Conservation (phyloP, 23 tunicate species). For the Ascidia mentula region DNA sequence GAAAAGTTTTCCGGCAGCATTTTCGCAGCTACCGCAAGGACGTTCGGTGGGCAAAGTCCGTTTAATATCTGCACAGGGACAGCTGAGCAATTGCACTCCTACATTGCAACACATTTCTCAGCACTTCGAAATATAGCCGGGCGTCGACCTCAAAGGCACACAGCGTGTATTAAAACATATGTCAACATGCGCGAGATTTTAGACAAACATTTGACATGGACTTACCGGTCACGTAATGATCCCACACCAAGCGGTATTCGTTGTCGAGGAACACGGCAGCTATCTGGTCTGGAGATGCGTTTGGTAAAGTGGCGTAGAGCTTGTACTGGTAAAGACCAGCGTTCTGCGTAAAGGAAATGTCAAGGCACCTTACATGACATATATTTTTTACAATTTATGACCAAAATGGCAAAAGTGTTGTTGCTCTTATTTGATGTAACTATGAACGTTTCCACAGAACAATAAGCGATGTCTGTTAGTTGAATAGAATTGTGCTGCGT, state of each 20-base stretch:
- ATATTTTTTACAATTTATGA: too few relatives aligned
- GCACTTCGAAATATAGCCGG: neutral
- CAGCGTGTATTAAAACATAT: neutral
- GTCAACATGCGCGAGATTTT: neutral
- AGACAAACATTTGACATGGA: neutral
- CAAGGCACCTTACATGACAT: too few relatives aligned
- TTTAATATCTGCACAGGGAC: neutral
- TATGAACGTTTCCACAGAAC: too few relatives aligned
- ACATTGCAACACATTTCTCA: neutral
- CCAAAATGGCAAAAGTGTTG: too few relatives aligned
- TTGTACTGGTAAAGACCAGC: constrained; percentile 82
- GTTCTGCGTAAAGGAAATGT: constrained; percentile 41
- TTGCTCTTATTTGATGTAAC: too few relatives aligned
- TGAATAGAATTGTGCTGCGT: too few relatives aligned
- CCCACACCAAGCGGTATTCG: constrained; percentile 84
- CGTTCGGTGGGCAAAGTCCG: neutral
- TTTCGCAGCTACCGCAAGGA: too few relatives aligned
- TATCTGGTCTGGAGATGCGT: constrained; percentile 78
- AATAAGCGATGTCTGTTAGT: too few relatives aligned
- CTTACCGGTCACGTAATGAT: constrained; percentile 80
- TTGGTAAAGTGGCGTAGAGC: constrained; percentile 69
- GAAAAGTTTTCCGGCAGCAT: too few relatives aligned
- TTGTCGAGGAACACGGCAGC: constrained; percentile 85
- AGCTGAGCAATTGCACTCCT: neutral
- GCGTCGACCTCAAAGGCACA: neutral